Conservation (phyloP, 2,888 invertebrate genomes). For the Philopedon plagiatum region DNA sequence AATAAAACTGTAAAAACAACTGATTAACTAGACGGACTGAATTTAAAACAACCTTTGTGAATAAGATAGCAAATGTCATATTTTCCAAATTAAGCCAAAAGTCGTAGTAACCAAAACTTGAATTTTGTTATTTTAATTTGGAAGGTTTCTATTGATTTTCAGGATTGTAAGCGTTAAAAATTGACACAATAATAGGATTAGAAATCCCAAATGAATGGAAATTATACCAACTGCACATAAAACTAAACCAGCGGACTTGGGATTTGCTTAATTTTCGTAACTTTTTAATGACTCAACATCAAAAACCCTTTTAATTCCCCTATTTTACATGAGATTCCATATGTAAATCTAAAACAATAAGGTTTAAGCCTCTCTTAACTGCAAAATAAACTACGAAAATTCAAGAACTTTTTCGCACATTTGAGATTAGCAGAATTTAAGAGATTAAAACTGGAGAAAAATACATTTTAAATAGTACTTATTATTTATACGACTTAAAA, state of each 20-base stretch:
- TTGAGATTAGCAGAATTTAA: constrained; percentile 30
- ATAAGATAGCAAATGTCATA: no score
- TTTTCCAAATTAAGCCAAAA: no score
- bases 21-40: no score
- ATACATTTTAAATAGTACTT: neutral
- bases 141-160: no score
- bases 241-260: neutral
- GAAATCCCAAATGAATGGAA: neutral
- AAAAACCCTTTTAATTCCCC: constrained; percentile 20
- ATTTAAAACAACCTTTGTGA: no score
- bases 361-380: constrained; percentile 39
- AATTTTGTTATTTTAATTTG: no score
- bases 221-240: neutral
- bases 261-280: constrained; percentile 14
- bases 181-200: neutral
- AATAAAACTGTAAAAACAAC: no score
- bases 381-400: constrained; percentile 43
- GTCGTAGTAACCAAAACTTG: no score
- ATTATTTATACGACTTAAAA: neutral
- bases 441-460: constrained; percentile 8
- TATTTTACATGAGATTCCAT: constrained; percentile 26
- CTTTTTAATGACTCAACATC: constrained; percentile 19
- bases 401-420: constrained; percentile 44
- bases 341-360: constrained; percentile 44
- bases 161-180: neutral